These are phyloP conservation scores for Arenaria interpres DNA, from an alignment of 2,113 vertebrate genomes.

Conservation along the genomic window DNA sequence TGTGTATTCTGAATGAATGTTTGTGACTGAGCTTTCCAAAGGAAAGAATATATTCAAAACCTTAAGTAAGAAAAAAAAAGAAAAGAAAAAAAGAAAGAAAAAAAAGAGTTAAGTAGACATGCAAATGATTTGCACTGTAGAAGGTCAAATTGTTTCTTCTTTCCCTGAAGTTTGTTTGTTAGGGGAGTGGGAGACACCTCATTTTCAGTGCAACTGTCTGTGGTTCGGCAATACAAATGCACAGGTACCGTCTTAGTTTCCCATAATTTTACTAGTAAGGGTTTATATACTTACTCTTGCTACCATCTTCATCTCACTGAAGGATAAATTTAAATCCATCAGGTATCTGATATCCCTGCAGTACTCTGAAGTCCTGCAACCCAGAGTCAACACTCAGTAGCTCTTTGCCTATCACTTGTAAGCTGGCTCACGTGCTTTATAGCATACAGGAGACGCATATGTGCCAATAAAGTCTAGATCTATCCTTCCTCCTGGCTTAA, in stretches of 20 bases:
- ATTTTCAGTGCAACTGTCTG: not conserved
- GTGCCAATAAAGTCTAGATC: not conserved
- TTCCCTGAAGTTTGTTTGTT: not conserved
- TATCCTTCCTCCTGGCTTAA: not conserved
- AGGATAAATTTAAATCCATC: not conserved
- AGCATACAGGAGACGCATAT: not conserved
- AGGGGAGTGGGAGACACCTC: not conserved
- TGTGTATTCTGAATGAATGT: not conserved
- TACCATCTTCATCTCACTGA: not conserved
- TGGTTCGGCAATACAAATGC: not conserved
- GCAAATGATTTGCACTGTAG: not conserved
- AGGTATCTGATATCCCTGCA: not conserved
- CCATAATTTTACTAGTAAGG: not conserved
- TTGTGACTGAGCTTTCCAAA: not conserved
- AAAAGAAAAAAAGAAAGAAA: no score
- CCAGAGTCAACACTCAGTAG: not conserved
- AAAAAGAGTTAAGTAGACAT: not conserved
- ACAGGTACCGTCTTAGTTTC: not conserved
- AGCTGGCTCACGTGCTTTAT: not conserved
- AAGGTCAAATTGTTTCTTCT: not conserved
- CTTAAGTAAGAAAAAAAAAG: not conserved
- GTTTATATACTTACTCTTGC: not conserved
- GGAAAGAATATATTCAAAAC: not conserved
- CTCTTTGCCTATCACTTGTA: not conserved
- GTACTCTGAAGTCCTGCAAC: not conserved